These are phyloP conservation scores for Thysanoteuthis rhombus DNA, from an alignment of 2,888 invertebrate species.

Conservation along the genomic window DNA sequence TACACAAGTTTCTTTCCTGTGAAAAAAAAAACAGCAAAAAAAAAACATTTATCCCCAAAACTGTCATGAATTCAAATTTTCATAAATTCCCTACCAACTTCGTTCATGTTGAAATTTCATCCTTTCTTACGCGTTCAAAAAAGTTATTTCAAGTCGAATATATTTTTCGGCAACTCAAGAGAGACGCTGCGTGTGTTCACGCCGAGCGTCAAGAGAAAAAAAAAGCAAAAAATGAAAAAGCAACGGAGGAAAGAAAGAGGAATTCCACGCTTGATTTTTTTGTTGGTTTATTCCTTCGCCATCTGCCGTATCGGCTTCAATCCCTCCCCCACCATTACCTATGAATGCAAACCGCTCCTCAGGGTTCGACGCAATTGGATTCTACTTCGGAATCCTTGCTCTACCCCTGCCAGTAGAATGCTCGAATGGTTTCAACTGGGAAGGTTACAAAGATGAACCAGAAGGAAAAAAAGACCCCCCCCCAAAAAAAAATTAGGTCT, in stretches of 20 bases:
- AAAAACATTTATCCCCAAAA: neutral
- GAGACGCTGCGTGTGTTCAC: neutral
- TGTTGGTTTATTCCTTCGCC: neutral
- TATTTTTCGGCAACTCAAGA: neutral
- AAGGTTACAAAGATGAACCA: neutral
- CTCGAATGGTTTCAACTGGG: neutral
- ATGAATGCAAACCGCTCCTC: neutral
- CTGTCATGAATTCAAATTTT: neutral
- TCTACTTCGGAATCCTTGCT: neutral
- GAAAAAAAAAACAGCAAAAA: too few species aligned
- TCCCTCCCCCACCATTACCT: neutral
- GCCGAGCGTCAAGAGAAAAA: neutral
- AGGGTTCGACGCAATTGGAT: neutral
- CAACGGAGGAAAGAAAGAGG: neutral
- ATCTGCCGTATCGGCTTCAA: neutral
- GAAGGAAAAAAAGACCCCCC: too few species aligned
- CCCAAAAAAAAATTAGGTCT: too few species aligned
- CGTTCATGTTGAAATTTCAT: neutral
- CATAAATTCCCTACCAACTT: neutral
- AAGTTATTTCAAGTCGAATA: neutral
- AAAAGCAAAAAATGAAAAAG: neutral
- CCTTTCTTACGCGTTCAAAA: neutral
- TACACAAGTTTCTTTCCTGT: too few species aligned
- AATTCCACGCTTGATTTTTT: neutral
- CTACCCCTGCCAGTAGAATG: neutral